Percentiles rank a stretch among this genome's conserved stretches.
These are phyloP conservation scores for Aythya baeri DNA, from an alignment of 2,113 vertebrate genomes.

Conservation along the genomic window DNA sequence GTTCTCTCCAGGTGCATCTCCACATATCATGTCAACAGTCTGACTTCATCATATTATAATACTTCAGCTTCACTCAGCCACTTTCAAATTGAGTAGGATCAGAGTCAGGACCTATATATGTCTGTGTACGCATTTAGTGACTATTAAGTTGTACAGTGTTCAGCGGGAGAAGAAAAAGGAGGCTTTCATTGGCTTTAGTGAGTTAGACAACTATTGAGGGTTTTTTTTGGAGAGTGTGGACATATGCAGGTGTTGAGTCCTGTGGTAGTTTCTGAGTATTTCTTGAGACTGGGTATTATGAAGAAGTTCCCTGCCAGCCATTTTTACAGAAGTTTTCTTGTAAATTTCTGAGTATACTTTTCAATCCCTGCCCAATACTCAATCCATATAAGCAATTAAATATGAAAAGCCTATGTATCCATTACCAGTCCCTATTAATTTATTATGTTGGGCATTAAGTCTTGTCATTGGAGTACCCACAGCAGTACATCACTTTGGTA, in stretches of 20 bases:
- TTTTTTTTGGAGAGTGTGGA: background rate
- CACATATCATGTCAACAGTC: background rate
- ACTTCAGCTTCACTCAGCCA: background rate
- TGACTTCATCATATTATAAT: accelerated
- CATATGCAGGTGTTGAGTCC: background rate
- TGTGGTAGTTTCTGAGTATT: background rate
- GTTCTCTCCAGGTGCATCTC: background rate
- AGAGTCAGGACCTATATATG: background rate
- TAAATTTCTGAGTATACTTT: background rate
- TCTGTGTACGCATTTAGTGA: background rate
- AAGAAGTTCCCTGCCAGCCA: background rate
- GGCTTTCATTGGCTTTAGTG: background rate
- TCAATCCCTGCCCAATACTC: background rate
- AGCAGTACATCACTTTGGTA: background rate
- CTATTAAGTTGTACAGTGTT: background rate
- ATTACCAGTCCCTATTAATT: background rate
- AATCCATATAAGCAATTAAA: background rate
- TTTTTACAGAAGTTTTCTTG: background rate
- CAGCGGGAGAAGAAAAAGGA: background rate
- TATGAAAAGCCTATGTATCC: background rate
- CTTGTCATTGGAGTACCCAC: background rate
- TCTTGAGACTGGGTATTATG: background rate
- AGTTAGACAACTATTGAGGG: background rate
- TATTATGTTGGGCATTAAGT: background rate
- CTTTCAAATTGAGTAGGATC: background rate